Evolutionary conservation across 2,797 vertebrate species (phyloP), one percentile per base, ranked within the genome.

Genomic region (Columba guinea): DNA sequence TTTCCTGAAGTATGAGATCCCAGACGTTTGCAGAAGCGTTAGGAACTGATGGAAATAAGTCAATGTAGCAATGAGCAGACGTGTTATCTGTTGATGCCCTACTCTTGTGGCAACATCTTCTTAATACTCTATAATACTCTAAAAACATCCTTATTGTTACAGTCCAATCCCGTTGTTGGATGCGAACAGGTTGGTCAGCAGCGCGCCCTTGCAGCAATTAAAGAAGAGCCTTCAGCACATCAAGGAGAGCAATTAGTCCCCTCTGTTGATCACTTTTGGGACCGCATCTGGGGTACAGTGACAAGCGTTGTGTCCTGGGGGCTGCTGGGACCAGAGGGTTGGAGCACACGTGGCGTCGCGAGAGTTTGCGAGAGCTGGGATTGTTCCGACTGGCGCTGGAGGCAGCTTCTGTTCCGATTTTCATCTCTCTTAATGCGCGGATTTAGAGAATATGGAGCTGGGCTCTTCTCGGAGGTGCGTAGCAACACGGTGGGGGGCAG

Each of bases 141-240:
- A 20, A 9, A 22, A 74, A 28, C 19, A 3, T 19, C 22, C 0
- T 0, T 30, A 8, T 17, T 59, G 27, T 41, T 52, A 0, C 0
- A 26, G 68, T 24, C 28, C 39, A 15, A 49, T 63, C 44, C 53
- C 49, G 4, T 65, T 17, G n/a, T 34, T 56, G 71, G 39, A 8
- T 56, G 16, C 21, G 63, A 62, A 39, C n/a, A 20, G 34, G 37
- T 58, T 44, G 64, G 60, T 80, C 49, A 84, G 89, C 84, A 62
- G 34, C 4, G 34, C 59, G 39, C 30, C 60, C 68, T 53, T 74
- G 46, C 48, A 87, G 67, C 60, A 70, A 28, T 86, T 80, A 64
- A 78, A 53, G 83, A 71, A 83, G 56, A 93, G 18, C 52, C 60
- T 84, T 71, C 87, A 58, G 30, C 59, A 51, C 53, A 41, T 71